These are phyloP conservation scores for Melanotaenia maccullochi DNA, from an alignment of 2,797 vertebrate genomes.

Conservation along the genomic window DNA sequence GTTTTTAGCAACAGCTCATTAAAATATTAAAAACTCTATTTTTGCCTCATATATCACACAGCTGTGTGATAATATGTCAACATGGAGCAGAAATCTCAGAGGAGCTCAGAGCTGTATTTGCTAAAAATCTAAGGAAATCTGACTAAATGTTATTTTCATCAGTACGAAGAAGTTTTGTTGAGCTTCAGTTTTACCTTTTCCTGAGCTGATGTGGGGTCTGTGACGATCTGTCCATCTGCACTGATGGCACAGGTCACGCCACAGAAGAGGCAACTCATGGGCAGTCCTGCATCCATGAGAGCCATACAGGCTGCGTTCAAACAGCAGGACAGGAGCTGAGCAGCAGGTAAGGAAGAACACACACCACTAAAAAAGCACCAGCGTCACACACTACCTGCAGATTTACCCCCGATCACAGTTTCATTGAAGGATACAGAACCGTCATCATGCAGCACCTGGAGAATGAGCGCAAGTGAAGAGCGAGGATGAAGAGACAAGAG, in stretches of 20 bases:
- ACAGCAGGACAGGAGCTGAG: constrained; percentile 88
- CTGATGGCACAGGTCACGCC: constrained; percentile 90
- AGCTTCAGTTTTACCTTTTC: constrained; percentile 85
- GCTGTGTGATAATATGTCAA: no score
- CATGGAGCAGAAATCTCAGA: no score
- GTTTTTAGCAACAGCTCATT: no score
- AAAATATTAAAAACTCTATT: no score
- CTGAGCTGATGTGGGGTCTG: constrained; percentile 87
- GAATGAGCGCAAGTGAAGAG: constrained; percentile 88
- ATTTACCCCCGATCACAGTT: not conserved
- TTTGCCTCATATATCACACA: no score
- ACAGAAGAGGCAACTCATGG: constrained; percentile 90
- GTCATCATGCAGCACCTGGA: constrained; percentile 89
- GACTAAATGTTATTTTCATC: no score
- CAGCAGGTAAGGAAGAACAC: constrained; percentile 58
- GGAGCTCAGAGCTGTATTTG: no score
- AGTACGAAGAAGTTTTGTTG: not conserved
- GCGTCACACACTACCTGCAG: not conserved
- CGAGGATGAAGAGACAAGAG: constrained; percentile 88
- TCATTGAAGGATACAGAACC: constrained; percentile 90
- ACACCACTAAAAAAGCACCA: not conserved
- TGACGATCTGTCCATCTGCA: constrained; percentile 79
- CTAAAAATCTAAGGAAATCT: no score
- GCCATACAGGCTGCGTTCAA: constrained; percentile 91
- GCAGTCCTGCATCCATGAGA: constrained; percentile 90